phyloP scores from a whole-genome alignment of 2,888 invertebrate species.

The Agrypnus murinus region DNA sequence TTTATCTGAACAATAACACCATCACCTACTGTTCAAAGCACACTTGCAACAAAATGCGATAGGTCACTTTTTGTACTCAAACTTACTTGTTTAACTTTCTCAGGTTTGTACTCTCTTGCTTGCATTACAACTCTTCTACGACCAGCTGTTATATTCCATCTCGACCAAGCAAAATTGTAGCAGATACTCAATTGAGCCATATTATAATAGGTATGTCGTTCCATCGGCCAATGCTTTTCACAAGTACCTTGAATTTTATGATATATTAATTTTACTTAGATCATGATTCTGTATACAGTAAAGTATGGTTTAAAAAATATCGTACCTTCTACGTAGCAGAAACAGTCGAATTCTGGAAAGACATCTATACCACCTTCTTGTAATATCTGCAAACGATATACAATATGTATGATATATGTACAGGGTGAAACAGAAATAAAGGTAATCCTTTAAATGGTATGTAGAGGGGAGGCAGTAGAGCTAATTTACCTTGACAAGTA shows the following conservation, averaged over 20 bases:
- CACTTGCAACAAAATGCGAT: too few relatives aligned
- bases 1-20: too few relatives aligned
- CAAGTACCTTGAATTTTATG: constrained; percentile 71
- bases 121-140: constrained; percentile 80
- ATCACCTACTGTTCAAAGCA: too few relatives aligned
- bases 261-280: constrained; percentile 2
- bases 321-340: constrained; percentile 79
- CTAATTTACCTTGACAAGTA: too few relatives aligned
- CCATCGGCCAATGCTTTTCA: constrained; percentile 82
- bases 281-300: background rate
- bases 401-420: too few relatives aligned
- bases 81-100: constrained; percentile 70
- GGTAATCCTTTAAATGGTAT: too few relatives aligned
- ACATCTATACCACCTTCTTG: constrained; percentile 83
- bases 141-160: constrained; percentile 79
- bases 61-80: too few relatives aligned
- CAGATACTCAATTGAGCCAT: constrained; percentile 83
- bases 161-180: constrained; percentile 85
- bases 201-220: constrained; percentile 84
- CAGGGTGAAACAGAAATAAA: too few relatives aligned
- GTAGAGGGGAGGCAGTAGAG: too few relatives aligned
- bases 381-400: constrained; percentile 61
- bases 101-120: constrained; percentile 74
- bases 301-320: background rate
- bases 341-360: constrained; percentile 86